phyloP scores from a whole-genome alignment of 64 coral and sea anemone species.

The Dendrophyllia cribrosa region DNA sequence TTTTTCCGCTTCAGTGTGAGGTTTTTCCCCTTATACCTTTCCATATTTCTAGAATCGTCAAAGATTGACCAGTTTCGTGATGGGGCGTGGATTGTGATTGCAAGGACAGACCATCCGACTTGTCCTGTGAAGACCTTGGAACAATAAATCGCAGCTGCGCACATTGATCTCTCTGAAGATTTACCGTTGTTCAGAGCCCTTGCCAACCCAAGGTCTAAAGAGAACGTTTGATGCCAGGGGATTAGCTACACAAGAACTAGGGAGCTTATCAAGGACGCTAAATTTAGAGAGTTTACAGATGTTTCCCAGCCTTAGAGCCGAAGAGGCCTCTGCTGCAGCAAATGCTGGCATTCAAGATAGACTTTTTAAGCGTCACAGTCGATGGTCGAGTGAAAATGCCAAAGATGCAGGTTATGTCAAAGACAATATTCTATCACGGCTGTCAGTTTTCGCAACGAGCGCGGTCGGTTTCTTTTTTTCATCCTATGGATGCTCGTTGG shows the following conservation, averaged over 20 bases:
- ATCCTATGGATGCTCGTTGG: background rate
- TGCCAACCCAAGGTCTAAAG: background rate
- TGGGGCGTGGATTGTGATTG: no score
- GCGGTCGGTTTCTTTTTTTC: no score
- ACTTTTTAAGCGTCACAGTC: conserved; percentile 32
- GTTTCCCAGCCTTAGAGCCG: conserved; percentile 6
- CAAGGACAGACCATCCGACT: no score
- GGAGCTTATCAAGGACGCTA: conserved; percentile 7
- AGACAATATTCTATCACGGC: conserved; percentile 18
- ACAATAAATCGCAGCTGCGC: background rate
- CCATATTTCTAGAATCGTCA: no score
- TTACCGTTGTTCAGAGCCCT: conserved; percentile 8
- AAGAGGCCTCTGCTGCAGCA: conserved; percentile 30
- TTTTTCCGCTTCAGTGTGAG: background rate
- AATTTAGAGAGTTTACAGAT: conserved; percentile 15
- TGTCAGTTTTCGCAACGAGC: no score
- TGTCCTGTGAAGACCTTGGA: background rate
- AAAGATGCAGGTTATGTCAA: conserved; percentile 53
- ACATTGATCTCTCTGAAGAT: conserved; percentile 2
- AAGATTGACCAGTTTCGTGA: no score
- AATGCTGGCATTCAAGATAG: conserved; percentile 30
- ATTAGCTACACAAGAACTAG: no score
- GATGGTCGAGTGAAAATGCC: conserved; percentile 45
- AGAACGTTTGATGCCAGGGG: background rate
- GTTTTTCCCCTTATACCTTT: no score